These are phyloP conservation scores for Mola mola DNA, from an alignment of 2,113 vertebrate species.

Conservation along the genomic window DNA sequence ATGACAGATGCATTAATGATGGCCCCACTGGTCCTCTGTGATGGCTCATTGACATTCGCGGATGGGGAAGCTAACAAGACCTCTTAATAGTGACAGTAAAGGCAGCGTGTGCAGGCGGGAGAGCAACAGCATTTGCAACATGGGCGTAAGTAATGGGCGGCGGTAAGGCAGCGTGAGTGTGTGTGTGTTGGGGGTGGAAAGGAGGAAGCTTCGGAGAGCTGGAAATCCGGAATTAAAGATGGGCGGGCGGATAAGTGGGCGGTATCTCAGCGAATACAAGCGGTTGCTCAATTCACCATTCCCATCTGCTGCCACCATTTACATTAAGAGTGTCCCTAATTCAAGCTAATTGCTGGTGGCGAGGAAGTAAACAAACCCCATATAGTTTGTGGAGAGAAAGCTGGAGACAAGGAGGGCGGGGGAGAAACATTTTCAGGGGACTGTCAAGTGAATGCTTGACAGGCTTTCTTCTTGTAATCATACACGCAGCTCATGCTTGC, in stretches of 20 bases:
- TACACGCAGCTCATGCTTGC: too few species aligned
- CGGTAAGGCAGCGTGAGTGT: conserved; percentile 5
- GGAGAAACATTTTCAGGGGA: conserved; percentile 10
- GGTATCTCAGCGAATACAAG: conserved; percentile 42
- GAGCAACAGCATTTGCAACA: conserved; percentile 12
- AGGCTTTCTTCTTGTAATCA: conserved; percentile 6
- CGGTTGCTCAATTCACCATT: conserved; percentile 39
- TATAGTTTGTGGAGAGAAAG: conserved; percentile 43
- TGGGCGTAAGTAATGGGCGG: conserved; percentile 6
- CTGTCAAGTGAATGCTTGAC: conserved; percentile 18
- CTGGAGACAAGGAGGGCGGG: conserved; percentile 7
- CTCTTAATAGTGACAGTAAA: conserved; percentile 34
- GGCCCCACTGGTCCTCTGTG: conserved; percentile 42
- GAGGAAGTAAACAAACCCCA: conserved; percentile 60
- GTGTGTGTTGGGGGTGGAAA: background rate
- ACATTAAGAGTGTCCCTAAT: conserved; percentile 70
- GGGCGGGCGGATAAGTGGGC: conserved; percentile 42
- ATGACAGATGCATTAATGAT: conserved; percentile 70
- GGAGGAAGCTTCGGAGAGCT: conserved; percentile 27
- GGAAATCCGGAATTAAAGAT: conserved; percentile 27
- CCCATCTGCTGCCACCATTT: conserved; percentile 77
- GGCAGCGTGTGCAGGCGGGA: background rate
- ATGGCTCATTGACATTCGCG: conserved; percentile 71
- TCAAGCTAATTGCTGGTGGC: conserved; percentile 66
- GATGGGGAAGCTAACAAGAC: conserved; percentile 38